A percentile compares a stretch with the other conserved stretches of the same genome.
phyloP scores from a whole-genome alignment of 2,113 vertebrate species.

The Forbesichthys papilliferus region DNA sequence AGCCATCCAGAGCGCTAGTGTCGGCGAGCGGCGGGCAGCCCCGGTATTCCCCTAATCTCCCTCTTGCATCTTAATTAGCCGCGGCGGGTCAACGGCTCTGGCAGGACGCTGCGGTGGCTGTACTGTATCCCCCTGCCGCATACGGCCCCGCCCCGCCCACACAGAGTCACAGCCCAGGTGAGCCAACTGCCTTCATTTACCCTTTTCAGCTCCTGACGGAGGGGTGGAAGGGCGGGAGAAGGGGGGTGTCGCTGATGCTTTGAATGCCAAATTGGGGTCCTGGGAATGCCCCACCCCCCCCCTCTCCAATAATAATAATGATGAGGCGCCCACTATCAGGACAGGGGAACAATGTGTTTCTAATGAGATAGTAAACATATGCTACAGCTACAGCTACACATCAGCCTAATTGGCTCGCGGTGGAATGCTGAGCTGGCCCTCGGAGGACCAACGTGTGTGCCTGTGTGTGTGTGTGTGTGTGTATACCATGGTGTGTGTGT shows the following conservation, averaged over 20 bases:
- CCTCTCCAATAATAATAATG: constrained; percentile 38
- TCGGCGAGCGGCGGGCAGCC: not conserved
- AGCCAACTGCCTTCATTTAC: constrained; percentile 33
- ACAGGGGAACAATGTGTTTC: constrained; percentile 47
- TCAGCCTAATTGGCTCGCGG: constrained; percentile 66
- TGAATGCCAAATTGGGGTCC: constrained; percentile 61
- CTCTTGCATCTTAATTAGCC: constrained; percentile 29
- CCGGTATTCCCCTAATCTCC: constrained; percentile 22
- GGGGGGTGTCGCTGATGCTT: constrained; percentile 19
- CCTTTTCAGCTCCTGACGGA: constrained; percentile 21
- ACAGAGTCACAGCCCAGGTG: constrained; percentile 34
- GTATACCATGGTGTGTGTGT: no score
- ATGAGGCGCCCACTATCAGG: constrained; percentile 54
- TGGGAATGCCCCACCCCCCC: constrained; percentile 52
- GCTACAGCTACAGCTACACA: constrained; percentile 57
- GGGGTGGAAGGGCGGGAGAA: not conserved
- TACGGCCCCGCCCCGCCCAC: not conserved
- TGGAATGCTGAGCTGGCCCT: constrained; percentile 47
- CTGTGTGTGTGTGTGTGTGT: no score
- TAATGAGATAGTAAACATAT: constrained; percentile 72
- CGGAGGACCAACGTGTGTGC: constrained; percentile 14
- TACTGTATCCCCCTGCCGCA: not conserved
- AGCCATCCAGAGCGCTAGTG: not conserved
- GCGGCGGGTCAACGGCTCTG: constrained; percentile 4
- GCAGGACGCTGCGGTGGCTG: not conserved